Base-by-base conservation (phyloP, 2,797 vertebrate genomes). In the Pangasius sanitwongsei region DNA sequence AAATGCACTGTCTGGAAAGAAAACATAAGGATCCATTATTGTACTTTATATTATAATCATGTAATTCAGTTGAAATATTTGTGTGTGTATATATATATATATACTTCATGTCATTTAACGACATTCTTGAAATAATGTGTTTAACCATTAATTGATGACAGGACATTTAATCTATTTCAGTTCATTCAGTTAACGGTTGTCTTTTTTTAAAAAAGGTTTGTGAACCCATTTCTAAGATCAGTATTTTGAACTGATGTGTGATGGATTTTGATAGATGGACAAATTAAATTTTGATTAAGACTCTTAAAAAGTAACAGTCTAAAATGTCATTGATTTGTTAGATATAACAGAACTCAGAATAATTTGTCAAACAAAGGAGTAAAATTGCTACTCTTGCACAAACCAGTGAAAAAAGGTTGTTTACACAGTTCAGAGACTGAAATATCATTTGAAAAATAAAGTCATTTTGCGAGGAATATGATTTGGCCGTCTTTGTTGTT, bases 381-480 rank as follows among this genome's bases (percentile, higher is more conserved):
- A 65, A 50, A 67, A 48, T 74, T 34, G 6, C 59, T 74, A 83
- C 41, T 72, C 25, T 48, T 44, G 81, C 53, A 84, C 72, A 70
- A 70, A 77, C 57, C 20, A 75, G 11, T 13, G 15, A 41, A 41
- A 59, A 31, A 85, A 78, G 65, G 18, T 67, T 88, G 82, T 67
- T 85, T 80, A 86, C 75, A 77, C 81, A 69, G 72, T 78, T 44
- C 57, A 69, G 72, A 57, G 28, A 80, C 74, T 80, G 65, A 81
- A 86, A 70, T 70, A 50, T 53, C 15, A 25, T 86, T 86, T 81
- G 63, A 31, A 57, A 81, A 81, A 86, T 86, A 69, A 89, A 81
- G n/a, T 61, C 3, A 11, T 65, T 59, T 50, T 41, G 13, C 41
- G n/a, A 50, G 50, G 28, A 12, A 61, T 86, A 81, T 18, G 41